These are phyloP conservation scores for Scrobipalpa costella DNA, from an alignment of 2,888 invertebrate species.

Conservation along the genomic window DNA sequence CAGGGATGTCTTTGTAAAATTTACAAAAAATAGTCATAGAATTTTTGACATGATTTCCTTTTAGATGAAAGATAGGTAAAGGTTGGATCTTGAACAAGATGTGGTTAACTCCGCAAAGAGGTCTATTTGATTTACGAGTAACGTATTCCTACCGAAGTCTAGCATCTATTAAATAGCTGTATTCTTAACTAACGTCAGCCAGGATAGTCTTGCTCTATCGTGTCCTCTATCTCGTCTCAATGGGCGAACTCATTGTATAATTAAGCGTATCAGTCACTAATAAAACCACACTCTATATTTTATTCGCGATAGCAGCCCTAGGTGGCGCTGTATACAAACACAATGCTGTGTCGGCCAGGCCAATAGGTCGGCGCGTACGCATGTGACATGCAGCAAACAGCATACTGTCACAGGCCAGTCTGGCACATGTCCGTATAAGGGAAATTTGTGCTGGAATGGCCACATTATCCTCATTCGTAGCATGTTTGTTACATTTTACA, in stretches of 20 bases:
- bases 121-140: too few relatives aligned
- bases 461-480: neutral
- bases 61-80: neutral
- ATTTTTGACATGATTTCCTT: neutral
- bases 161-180: too few relatives aligned
- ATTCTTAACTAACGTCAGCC: too few relatives aligned
- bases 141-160: too few relatives aligned
- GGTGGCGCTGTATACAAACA: neutral
- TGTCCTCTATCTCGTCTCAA: too few relatives aligned
- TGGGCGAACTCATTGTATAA: too few relatives aligned
- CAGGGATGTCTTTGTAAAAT: constrained; percentile 1
- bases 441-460: neutral
- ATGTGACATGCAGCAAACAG: neutral
- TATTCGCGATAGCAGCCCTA: neutral
- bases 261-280: too few relatives aligned
- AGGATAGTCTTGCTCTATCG: too few relatives aligned
- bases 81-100: too few relatives aligned
- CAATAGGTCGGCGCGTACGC: constrained; percentile 18
- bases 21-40: too few relatives aligned
- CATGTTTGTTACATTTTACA: neutral
- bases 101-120: too few relatives aligned
- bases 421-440: neutral
- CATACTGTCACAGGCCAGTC: neutral
- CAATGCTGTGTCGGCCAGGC: constrained; percentile 18
- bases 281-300: too few relatives aligned